phyloP scores from a whole-genome alignment of 2,797 vertebrate genomes.

The Dendrocincla tyrannina region DNA sequence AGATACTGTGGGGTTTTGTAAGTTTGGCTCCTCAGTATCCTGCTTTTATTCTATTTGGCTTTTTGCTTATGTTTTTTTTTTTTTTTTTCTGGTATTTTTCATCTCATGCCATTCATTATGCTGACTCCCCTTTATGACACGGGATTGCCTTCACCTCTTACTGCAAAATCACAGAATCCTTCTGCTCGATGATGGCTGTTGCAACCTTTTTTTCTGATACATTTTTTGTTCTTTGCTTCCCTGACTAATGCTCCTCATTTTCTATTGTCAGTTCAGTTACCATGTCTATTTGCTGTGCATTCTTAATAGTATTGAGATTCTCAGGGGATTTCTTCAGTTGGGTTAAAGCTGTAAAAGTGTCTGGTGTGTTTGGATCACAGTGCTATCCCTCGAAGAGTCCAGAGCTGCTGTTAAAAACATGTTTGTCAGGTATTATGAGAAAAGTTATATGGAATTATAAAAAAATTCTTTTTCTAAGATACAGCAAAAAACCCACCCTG shows the following conservation, averaged over 20 bases:
- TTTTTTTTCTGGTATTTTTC: background rate
- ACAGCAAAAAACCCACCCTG: fast-evolving
- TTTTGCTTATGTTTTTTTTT: background rate
- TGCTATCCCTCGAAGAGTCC: background rate
- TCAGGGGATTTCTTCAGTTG: background rate
- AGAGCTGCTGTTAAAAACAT: background rate
- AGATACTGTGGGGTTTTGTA: background rate
- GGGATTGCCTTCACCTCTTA: background rate
- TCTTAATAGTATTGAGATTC: background rate
- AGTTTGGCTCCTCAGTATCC: background rate
- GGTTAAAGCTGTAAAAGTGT: background rate
- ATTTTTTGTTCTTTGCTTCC: background rate
- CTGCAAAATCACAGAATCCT: background rate
- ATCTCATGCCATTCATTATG: background rate
- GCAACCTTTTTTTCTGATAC: background rate
- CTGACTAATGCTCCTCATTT: background rate
- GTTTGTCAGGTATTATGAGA: background rate
- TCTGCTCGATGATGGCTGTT: background rate
- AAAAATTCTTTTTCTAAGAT: background rate
- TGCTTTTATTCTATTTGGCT: background rate
- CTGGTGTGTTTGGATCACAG: background rate
- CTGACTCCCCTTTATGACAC: background rate
- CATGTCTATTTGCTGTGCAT: background rate
- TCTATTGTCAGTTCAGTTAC: background rate
- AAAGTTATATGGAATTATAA: background rate